Base-by-base conservation (phyloP, 2,113 vertebrate genomes). In the Tricholaema leucomelas region DNA sequence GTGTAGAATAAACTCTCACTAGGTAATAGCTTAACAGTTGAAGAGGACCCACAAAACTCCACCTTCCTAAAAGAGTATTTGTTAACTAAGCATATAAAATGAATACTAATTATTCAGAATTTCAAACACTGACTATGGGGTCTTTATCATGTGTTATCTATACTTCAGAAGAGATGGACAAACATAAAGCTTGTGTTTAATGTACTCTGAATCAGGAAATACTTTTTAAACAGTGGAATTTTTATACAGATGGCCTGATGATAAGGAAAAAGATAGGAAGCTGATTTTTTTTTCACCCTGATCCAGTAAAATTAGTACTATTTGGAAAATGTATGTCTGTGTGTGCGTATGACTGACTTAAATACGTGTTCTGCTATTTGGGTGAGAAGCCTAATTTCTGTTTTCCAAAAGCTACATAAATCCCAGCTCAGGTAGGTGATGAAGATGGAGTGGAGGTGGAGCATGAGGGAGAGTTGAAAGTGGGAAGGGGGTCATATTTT, bases 381-480 rank as follows among this genome's bases (percentile, higher is more conserved):
- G 64, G 77, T 93, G 55, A 90, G 92, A 96, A 90, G 33, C 46
- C 50, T 55, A 16, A 40, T 93, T 88, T 92, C 21, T 74, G 8
- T 63, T 90, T 67, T 93, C 96, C 95, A 95, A 94, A 97, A 95
- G 54, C 82, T 87, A 93, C 71, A 86, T 76, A 74, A 94, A 31
- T 82, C 66, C 48, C 66, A 88, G 35, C 46, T 69, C 84, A 81
- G 56, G 59, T 82, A 95, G 76, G 7, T 12, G 56, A 59, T 58
- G 81, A 76, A 36, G 87, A 54, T 48, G 27, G 4, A 25, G 52
- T 24, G 23, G 23, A 18, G 23, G 12, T 50, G 48, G 12, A 50
- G 48, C 12, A 50, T 50, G 48, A 50, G 48, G 9, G 23, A 50
- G 23, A 13, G 48, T 50, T 24, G 48, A 46, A 21, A 50, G 23